Evolutionary conservation across 2,113 vertebrate genomes (phyloP).

Genomic region (Anthoscopus minutus): DNA sequence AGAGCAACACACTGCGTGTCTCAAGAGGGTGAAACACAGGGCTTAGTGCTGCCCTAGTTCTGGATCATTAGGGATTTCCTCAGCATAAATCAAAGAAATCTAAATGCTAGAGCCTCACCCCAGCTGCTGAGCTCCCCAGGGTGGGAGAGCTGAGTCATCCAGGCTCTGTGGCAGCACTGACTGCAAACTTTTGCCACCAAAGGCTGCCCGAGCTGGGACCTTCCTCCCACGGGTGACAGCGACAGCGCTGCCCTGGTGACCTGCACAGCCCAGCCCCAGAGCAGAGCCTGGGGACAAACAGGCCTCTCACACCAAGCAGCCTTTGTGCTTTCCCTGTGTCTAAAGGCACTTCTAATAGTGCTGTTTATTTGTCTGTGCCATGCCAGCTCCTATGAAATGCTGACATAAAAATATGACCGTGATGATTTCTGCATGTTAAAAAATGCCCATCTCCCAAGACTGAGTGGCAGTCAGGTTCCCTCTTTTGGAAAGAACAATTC

Average conservation of each 20-base stretch:
- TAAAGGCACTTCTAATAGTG: neutral
- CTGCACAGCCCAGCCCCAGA: neutral
- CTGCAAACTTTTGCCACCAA: neutral
- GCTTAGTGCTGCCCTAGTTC: neutral
- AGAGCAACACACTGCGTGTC: neutral
- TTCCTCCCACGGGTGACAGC: neutral
- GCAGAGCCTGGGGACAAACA: neutral
- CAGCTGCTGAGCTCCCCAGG: neutral
- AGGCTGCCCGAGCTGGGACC: neutral
- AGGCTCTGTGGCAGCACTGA: rapidly evolving
- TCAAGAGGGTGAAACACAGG: neutral
- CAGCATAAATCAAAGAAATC: neutral
- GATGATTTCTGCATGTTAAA: neutral
- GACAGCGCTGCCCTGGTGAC: rapidly evolving
- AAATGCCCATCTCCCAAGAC: neutral
- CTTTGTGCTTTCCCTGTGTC: neutral
- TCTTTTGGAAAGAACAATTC: neutral
- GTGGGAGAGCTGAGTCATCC: neutral
- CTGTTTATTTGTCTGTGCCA: neutral
- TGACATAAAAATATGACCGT: neutral
- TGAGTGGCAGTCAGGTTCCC: neutral
- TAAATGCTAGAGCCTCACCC: neutral
- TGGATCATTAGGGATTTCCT: conserved; percentile 1
- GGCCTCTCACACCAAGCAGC: neutral
- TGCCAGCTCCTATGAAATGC: neutral